Conservation (phyloP, 2,113 vertebrate species). For the Podarcis raffonei region DNA sequence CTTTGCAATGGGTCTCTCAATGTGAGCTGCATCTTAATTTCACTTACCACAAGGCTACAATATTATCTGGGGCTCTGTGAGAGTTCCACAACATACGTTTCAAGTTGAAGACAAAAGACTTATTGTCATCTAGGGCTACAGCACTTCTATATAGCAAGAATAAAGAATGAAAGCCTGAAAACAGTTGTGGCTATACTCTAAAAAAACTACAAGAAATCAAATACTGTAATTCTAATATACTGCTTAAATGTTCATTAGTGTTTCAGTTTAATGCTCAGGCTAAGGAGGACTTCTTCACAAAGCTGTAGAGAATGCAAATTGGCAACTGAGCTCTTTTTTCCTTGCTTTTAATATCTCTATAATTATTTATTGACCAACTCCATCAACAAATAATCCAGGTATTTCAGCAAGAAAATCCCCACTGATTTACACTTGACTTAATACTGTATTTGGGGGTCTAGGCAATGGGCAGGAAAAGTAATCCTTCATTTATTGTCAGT, state of each 20-base stretch:
- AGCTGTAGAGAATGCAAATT: neutral
- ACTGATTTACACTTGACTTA: neutral
- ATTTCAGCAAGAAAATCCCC: neutral
- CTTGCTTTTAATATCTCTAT: neutral
- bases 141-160: neutral
- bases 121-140: neutral
- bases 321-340: neutral
- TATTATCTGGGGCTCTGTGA: neutral
- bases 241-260: neutral
- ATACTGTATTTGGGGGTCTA: neutral
- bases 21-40: neutral
- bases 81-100: neutral
- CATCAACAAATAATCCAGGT: accelerated
- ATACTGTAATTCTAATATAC: accelerated
- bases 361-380: neutral
- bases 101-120: neutral
- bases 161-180: neutral
- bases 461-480: neutral
- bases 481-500: neutral
- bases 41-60: neutral
- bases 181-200: neutral
- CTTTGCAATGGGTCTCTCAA: neutral
- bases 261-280: accelerated
- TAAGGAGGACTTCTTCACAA: neutral
- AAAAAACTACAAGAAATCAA: neutral